A percentile compares a stretch with the other conserved stretches of the same genome.
These are phyloP conservation scores for Drosophila engyochracea DNA, from an alignment of 2,888 invertebrate species.

Conservation along the genomic window DNA sequence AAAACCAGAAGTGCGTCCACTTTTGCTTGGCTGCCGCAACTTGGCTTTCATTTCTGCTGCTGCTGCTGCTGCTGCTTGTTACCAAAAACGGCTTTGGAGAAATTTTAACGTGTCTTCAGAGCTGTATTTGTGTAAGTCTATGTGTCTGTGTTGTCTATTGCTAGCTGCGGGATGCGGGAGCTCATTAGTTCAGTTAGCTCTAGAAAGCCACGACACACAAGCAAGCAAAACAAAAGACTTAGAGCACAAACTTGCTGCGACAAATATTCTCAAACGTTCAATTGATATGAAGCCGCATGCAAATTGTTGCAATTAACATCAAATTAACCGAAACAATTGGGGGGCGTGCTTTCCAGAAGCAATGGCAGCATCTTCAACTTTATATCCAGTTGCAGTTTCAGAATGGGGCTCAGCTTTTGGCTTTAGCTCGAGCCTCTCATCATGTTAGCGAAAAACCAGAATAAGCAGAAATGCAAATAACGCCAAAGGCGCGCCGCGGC, in stretches of 20 bases:
- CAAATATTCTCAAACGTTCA: slow-evolving; percentile 58
- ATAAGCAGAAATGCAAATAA: slow-evolving; percentile 77
- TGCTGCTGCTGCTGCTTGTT: slow-evolving; percentile 50
- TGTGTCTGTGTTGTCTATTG: slow-evolving; percentile 31
- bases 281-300: slow-evolving; percentile 46
- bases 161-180: slow-evolving; percentile 65
- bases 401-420: slow-evolving; percentile 10
- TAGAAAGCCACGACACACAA: slow-evolving; percentile 51
- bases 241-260: slow-evolving; percentile 55
- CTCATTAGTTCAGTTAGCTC: slow-evolving; percentile 67
- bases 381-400: slow-evolving; percentile 5
- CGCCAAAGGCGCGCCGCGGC: slow-evolving; percentile 55
- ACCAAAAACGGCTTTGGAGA: slow-evolving; percentile 77
- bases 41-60: slow-evolving; percentile 76
- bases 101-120: slow-evolving; percentile 61
- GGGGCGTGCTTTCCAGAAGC: slow-evolving; percentile 39
- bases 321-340: slow-evolving; percentile 52
- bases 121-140: slow-evolving; percentile 12
- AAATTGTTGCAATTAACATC: slow-evolving; percentile 75
- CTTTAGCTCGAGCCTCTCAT: slow-evolving; percentile 22
- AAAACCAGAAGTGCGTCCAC: slow-evolving; percentile 70
- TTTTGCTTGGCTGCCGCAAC: slow-evolving; percentile 47
- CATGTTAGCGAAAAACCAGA: slow-evolving; percentile 51
- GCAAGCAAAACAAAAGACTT: slow-evolving; percentile 65
- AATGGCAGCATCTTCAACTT: slow-evolving; percentile 14